Base-by-base conservation (phyloP, 37 sponge, comb jelly and placozoan genomes). In the Diacarnus erythraeanus region DNA sequence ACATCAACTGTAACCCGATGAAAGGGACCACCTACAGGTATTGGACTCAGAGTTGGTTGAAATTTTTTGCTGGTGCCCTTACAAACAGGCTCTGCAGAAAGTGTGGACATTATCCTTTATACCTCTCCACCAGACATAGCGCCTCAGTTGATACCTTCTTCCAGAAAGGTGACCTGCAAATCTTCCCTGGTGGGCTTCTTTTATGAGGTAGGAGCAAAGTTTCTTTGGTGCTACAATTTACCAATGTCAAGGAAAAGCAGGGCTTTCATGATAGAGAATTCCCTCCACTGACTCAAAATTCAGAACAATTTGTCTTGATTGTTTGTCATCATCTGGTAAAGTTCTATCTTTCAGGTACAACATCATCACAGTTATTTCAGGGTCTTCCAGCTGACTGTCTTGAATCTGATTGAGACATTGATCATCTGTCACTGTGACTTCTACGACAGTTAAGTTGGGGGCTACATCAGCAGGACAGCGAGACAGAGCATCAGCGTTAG, bases 1-100 rank as follows among this genome's bases (percentile, higher is more conserved):
- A 90, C 75, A 74, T 90, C 91, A n/a, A 82, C 83, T 1, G 77
- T 80, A 61, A 90, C 83, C 21, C 75, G 66, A 27, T 83, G 83
- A 36, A 89, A 89, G 3, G 84, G 89, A 29, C 76, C 89, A 71
- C 88, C 88, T 77, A 88, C 83, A 38, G 88, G 83, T 6, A 63
- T 27, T 1, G 87, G 80, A 10, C 34, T 71, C n/a, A 86, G 74
- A 15, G 56, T 71, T 15, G 87, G 80, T 10, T 34, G 58, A 31
- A 31, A 61, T 9, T 25, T 54, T 25, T 69, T 73, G 26, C 80
- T 26, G 79, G 51, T 0, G 79, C 69, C 79, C 86, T 78, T 1
- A 59, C 79, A 85, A 72, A 35, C 86, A 85, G 29, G 79, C 42
- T 2, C 51, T 27, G 56, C 87, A 80, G 51, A 71, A 80, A 21